phyloP scores from a whole-genome alignment of 2,888 invertebrate genomes.

The Scaptomyza cyrtandrae region DNA sequence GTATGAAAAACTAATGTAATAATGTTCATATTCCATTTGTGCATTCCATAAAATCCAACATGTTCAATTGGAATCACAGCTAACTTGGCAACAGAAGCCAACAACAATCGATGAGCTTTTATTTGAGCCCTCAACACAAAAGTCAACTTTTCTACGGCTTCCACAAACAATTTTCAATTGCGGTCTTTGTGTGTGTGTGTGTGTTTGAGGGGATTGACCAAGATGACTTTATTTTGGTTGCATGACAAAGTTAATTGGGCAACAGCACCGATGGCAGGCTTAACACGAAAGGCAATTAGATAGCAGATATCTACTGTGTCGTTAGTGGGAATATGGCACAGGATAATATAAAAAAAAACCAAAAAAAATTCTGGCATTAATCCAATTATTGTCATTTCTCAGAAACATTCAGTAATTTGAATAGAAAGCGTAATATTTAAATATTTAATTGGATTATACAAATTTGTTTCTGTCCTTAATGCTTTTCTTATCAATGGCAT shows the following conservation, averaged over 20 bases:
- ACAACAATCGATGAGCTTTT: constrained; percentile 30
- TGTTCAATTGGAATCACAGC: background rate
- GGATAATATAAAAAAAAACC: background rate
- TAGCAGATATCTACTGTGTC: background rate
- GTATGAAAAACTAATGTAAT: no score
- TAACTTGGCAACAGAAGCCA: constrained; percentile 33
- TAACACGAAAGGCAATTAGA: constrained; percentile 41
- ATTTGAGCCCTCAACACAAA: constrained; percentile 22
- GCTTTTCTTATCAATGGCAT: background rate
- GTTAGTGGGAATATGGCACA: background rate
- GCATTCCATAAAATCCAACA: background rate
- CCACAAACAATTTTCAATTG: constrained; percentile 46
- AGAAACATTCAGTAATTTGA: constrained; percentile 15
- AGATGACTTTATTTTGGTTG: constrained; percentile 47
- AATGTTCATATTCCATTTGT: no score
- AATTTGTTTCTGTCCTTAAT: background rate
- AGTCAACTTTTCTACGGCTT: constrained; percentile 36
- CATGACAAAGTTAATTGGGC: constrained; percentile 62
- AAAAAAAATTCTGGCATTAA: constrained; percentile 23
- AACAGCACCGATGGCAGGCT: background rate
- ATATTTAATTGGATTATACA: background rate
- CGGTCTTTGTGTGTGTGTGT: background rate
- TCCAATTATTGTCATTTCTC: constrained; percentile 27
- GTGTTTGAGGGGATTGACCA: background rate
- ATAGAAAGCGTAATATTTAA: background rate